A percentile compares a stretch with the other conserved stretches of the same genome.
These are phyloP conservation scores for Cichladusa arquata DNA, from an alignment of 2,113 vertebrate genomes.

Conservation along the genomic window DNA sequence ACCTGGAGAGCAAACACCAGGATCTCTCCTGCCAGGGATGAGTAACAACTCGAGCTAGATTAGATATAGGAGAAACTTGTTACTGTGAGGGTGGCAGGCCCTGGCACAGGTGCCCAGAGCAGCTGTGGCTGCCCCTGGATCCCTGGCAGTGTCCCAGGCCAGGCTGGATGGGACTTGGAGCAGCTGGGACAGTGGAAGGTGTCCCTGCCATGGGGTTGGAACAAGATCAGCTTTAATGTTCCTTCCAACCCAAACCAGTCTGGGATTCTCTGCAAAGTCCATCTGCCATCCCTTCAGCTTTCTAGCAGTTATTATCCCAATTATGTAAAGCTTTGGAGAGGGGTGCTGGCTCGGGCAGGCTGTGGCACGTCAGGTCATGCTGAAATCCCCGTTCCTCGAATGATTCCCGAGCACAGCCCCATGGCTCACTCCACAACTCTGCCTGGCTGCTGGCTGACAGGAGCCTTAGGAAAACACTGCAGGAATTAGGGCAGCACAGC, in stretches of 20 bases:
- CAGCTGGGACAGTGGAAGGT: fast-evolving
- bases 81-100: background rate
- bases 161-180: background rate
- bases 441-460: background rate
- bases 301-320: conserved; percentile 1
- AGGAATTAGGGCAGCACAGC: background rate
- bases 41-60: background rate
- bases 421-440: background rate
- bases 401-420: fast-evolving
- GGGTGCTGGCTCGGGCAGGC: background rate
- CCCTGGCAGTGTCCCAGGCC: background rate
- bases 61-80: background rate
- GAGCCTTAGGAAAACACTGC: background rate
- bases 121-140: background rate
- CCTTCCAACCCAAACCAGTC: background rate
- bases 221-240: background rate
- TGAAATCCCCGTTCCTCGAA: background rate
- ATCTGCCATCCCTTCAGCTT: background rate
- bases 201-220: background rate
- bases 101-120: background rate
- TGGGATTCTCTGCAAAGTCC: background rate
- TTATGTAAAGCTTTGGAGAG: background rate
- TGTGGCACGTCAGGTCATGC: background rate
- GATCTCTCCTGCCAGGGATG: background rate
- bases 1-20: background rate